Base-by-base conservation (phyloP, 2,888 invertebrate species). In the Macrophya annulata region DNA sequence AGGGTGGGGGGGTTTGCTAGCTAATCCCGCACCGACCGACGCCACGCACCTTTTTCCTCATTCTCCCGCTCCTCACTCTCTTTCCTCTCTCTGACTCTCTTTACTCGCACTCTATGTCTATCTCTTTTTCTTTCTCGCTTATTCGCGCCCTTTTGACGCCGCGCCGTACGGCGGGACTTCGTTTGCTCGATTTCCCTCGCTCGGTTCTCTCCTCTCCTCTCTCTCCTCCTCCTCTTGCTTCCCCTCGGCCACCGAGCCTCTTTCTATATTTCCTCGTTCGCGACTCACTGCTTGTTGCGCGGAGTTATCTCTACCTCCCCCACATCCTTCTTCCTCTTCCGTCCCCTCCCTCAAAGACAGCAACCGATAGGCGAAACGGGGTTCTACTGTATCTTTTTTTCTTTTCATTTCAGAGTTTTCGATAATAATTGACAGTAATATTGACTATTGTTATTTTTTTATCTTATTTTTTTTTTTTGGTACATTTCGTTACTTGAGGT, bases 51-150 rank as follows among this genome's bases (percentile, higher is more conserved):
- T 51, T 76, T 55, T 37, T 72, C 72, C 15, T 48, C 25, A 15
- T 68, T 25, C 40, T 77, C 31, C 25, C 15, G 15, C 48, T n/a
- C 43, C 37, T 31, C 59, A 1, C 17, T 21, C 43, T 3, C 37
- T 43, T 59, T 59, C 15, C 84, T 9, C 43, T 48, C 21, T 43
- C 43, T 48, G 5, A 59, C 21, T 55, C 59, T 51, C 84, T 71
- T 48, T n/a, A 51, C 21, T 15, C 21, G 74, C 84, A 10, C 17
- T 37, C 31, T n/a, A 77, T 2, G 74, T 84, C 86, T 68, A 83
- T 83, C 85, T 65, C 55, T 85, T 85, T n/a, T 82, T 84, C 85
- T 40, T 17, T 43, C 45, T 25, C 43, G 51, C 31, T 85, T 77
- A 68, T 72, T 86, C 51, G 68, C 77, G 25, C 68, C 77, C 45